A percentile compares a stretch with the other conserved stretches of the same genome.
Evolutionary conservation across 2,888 invertebrate genomes (phyloP).

Genomic region (Drosophila neonasuta): DNA sequence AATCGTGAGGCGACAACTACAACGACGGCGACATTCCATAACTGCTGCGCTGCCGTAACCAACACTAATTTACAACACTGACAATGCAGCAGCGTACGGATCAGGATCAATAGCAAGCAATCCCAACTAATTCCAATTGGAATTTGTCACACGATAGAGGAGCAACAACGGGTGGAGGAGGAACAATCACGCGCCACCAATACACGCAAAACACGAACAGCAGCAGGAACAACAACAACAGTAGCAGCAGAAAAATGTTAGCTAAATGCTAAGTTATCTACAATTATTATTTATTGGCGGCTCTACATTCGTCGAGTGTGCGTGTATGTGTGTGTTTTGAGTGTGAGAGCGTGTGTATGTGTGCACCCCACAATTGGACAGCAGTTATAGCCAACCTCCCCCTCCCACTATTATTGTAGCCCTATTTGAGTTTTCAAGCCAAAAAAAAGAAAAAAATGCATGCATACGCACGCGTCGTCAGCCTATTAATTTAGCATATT

Average conservation of each 20-base stretch:
- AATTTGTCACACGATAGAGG: constrained; percentile 12
- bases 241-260: constrained; percentile 62
- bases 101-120: constrained; percentile 52
- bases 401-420: not conserved
- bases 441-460: constrained; percentile 25
- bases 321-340: constrained; percentile 17
- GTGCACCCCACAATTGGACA: constrained; percentile 45
- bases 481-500: constrained; percentile 56
- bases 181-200: constrained; percentile 70
- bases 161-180: constrained; percentile 16
- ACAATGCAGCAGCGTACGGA: constrained; percentile 50
- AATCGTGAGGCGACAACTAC: constrained; percentile 44
- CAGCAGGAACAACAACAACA: constrained; percentile 22
- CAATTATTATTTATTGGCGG: constrained; percentile 71
- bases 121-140: constrained; percentile 7
- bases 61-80: constrained; percentile 39
- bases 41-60: constrained; percentile 60
- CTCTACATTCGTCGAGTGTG: constrained; percentile 33
- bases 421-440: constrained; percentile 22
- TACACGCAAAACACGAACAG: constrained; percentile 46
- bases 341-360: constrained; percentile 12
- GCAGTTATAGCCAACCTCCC: constrained; percentile 1
- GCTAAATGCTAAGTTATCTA: constrained; percentile 74
- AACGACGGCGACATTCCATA: constrained; percentile 72
- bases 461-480: constrained; percentile 46